phyloP scores from a whole-genome alignment of 2,888 invertebrate genomes.

The Mactromeris polynyma region DNA sequence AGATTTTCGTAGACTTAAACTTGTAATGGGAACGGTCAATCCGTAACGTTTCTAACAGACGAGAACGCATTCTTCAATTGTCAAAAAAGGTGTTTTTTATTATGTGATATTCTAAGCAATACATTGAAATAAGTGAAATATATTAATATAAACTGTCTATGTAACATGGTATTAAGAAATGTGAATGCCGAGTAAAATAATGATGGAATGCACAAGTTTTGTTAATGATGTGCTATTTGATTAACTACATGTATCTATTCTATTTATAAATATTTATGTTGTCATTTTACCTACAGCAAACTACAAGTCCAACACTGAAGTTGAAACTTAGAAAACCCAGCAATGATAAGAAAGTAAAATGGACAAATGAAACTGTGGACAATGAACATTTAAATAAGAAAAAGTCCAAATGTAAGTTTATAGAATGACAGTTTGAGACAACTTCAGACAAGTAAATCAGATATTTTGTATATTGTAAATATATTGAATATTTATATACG shows the following conservation, averaged over 20 bases:
- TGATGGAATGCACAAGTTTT: background rate
- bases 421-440: too few species aligned
- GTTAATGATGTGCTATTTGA: background rate
- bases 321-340: conserved; percentile 91
- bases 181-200: too few species aligned
- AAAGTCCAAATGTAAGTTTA: conserved; percentile 96
- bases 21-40: background rate
- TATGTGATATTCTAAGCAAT: background rate
- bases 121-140: background rate
- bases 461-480: too few species aligned
- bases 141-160: background rate
- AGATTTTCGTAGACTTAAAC: background rate
- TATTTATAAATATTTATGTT: background rate
- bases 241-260: background rate
- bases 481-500: too few species aligned
- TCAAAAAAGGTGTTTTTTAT: background rate
- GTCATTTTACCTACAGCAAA: conserved; percentile 59
- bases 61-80: background rate
- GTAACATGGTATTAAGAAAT: background rate
- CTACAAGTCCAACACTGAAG: conserved; percentile 89
- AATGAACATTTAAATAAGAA: conserved; percentile 98
- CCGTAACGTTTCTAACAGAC: background rate
- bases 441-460: too few species aligned
- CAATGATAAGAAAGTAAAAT: conserved; percentile 93
- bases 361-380: conserved; percentile 96